Percentiles rank a stretch among this genome's conserved stretches.
These are phyloP conservation scores for Notocelia uddmanniana DNA, from an alignment of 2,888 invertebrate species.

Conservation along the genomic window DNA sequence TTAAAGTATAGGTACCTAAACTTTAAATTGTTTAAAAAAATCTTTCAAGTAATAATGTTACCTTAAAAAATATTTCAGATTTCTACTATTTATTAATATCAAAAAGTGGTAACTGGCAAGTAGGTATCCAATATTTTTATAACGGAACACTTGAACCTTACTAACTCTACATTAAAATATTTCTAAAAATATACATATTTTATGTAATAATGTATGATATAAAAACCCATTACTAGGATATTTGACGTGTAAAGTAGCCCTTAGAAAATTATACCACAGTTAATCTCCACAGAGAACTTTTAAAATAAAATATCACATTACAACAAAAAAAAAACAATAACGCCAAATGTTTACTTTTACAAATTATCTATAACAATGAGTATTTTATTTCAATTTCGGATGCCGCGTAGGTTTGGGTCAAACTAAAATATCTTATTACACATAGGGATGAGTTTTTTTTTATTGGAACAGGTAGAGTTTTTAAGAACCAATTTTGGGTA, in stretches of 20 bases:
- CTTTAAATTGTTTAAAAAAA: too few species aligned
- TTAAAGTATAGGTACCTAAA: too few species aligned
- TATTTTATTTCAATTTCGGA: conserved; percentile 64
- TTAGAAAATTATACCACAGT: conserved; percentile 17
- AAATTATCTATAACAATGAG: conserved; percentile 76
- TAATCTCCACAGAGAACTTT: conserved; percentile 28
- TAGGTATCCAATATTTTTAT: too few species aligned
- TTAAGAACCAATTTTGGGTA: conserved; percentile 15
- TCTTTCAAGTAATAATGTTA: too few species aligned
- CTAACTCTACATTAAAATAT: neutral
- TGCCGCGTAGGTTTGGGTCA: conserved; percentile 57
- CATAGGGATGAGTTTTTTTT: conserved; percentile 52
- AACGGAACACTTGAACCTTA: too few species aligned
- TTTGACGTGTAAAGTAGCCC: neutral
- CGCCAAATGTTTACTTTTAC: conserved; percentile 80
- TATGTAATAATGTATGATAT: neutral
- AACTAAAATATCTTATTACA: conserved; percentile 78
- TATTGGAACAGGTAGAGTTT: conserved; percentile 47
- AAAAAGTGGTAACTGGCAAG: too few species aligned
- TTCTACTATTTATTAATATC: too few species aligned
- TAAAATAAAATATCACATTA: conserved; percentile 54
- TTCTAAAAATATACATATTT: neutral
- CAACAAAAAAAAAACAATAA: conserved; percentile 67
- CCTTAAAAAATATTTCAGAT: too few species aligned
- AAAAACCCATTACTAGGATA: neutral